These are phyloP conservation scores for Rhodinocichla rosea DNA, from an alignment of 2,113 vertebrate genomes.

Conservation along the genomic window DNA sequence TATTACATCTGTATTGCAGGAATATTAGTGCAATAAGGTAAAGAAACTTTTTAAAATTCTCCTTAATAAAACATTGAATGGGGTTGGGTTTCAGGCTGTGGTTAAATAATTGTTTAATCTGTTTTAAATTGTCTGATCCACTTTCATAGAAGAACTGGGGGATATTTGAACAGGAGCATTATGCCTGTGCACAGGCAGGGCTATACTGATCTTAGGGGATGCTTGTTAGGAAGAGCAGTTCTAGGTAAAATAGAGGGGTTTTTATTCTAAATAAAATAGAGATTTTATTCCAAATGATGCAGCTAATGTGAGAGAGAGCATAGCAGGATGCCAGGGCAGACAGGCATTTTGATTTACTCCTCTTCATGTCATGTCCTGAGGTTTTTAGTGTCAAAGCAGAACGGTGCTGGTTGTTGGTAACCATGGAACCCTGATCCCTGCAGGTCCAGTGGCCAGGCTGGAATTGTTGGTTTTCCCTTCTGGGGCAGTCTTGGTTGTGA, in stretches of 20 bases:
- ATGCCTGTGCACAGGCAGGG: not conserved
- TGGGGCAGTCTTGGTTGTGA: not conserved
- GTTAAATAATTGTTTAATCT: not conserved
- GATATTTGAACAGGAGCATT: not conserved
- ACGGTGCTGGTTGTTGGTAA: not conserved
- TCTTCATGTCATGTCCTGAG: not conserved
- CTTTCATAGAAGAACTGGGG: not conserved
- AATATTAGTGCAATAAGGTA: not conserved
- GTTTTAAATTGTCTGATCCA: not conserved
- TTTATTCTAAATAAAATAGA: not conserved
- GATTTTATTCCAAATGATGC: not conserved
- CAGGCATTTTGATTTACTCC: fast-evolving
- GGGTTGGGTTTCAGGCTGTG: not conserved
- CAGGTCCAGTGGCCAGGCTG: not conserved
- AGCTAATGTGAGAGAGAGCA: not conserved
- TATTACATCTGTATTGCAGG: not conserved
- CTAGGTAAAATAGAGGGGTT: not conserved
- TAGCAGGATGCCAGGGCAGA: not conserved
- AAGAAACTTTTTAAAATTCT: not conserved
- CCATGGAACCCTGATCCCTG: not conserved
- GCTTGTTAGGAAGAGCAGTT: not conserved
- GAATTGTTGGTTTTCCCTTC: not conserved
- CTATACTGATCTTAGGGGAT: not conserved
- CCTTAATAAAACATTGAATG: not conserved
- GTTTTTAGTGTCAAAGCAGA: not conserved